These are phyloP conservation scores for Dasyprocta punctata DNA, from an alignment of 2,113 vertebrate species.

Conservation along the genomic window DNA sequence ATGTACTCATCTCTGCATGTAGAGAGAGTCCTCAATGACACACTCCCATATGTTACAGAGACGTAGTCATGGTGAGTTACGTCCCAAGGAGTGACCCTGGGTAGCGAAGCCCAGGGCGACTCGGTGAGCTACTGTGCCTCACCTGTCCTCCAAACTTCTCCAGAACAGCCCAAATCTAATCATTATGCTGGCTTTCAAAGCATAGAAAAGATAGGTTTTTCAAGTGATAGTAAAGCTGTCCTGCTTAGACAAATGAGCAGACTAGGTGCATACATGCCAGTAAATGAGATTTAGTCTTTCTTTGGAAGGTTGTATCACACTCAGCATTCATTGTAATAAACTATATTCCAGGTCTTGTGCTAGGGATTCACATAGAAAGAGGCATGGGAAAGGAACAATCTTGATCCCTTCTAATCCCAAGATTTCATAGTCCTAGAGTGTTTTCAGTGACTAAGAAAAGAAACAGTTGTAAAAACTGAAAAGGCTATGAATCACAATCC, in stretches of 20 bases:
- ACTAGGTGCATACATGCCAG: neutral
- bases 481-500: slow-evolving; percentile 4
- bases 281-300: neutral
- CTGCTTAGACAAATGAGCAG: neutral
- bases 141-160: neutral
- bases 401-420: neutral
- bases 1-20: neutral
- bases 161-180: neutral
- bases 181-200: neutral
- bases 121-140: neutral
- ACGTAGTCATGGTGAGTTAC: neutral
- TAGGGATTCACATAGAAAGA: neutral
- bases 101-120: neutral
- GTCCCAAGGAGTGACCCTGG: neutral
- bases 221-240: too few species aligned
- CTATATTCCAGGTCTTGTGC: neutral
- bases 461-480: neutral
- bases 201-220: neutral
- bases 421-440: too few species aligned
- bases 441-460: neutral
- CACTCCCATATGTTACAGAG: neutral
- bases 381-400: neutral
- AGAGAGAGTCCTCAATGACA: neutral
- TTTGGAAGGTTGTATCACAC: neutral
- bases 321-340: neutral